Conservation (phyloP, 2,888 invertebrate genomes). For the Volucella inflata region DNA sequence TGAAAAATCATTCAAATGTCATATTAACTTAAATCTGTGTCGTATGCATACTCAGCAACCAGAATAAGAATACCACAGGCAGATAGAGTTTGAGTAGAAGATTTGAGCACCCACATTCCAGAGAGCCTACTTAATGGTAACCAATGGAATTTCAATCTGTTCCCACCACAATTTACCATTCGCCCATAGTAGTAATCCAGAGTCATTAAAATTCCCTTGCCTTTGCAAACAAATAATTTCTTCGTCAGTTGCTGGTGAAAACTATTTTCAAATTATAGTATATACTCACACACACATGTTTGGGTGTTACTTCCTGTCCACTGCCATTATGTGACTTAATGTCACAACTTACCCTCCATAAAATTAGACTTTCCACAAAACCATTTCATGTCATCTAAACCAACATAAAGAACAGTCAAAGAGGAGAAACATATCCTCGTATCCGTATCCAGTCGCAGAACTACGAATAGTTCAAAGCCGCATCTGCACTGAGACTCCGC, state of each 20-base stretch:
- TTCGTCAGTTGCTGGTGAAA: conserved; percentile 31
- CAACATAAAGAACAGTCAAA: background rate
- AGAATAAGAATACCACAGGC: background rate
- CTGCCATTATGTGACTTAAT: background rate
- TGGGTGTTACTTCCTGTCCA: background rate
- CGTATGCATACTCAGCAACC: background rate
- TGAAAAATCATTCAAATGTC: no score
- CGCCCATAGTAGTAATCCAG: conserved; percentile 34
- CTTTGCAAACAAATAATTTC: conserved; percentile 57
- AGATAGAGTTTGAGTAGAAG: background rate
- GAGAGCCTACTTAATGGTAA: conserved; percentile 31
- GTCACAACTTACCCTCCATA: background rate
- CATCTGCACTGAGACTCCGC: conserved; percentile 25
- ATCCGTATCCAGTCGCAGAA: background rate
- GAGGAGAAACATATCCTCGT: background rate
- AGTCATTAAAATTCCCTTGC: conserved; percentile 22
- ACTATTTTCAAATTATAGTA: conserved; percentile 59
- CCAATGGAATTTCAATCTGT: conserved; percentile 56
- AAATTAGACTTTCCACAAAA: background rate
- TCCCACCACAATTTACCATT: conserved; percentile 10
- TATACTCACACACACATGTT: conserved; percentile 5
- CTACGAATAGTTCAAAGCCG: conserved; percentile 31
- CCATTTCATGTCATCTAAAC: background rate
- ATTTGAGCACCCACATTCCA: conserved; percentile 16
- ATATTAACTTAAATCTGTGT: background rate